These are phyloP conservation scores for Pseudachorutes palmiensis DNA, from an alignment of 1,140 invertebrate species.

Conservation along the genomic window DNA sequence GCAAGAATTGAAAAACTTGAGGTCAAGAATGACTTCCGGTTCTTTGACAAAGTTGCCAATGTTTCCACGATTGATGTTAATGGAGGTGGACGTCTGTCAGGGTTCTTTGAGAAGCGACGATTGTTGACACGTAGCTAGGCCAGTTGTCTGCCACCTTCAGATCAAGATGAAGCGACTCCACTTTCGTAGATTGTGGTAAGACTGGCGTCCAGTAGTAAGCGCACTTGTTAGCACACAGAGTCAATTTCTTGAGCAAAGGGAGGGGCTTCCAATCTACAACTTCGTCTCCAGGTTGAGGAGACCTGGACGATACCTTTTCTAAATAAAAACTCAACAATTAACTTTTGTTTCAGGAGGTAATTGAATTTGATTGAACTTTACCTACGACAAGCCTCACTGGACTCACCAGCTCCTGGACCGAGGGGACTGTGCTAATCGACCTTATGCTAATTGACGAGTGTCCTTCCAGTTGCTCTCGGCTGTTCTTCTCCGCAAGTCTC, in stretches of 20 bases:
- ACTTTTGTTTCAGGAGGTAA: too few species aligned
- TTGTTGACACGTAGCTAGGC: background rate
- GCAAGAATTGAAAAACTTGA: constrained; percentile 1
- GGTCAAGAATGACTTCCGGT: background rate
- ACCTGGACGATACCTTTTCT: background rate
- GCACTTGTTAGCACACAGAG: background rate
- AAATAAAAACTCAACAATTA: too few species aligned
- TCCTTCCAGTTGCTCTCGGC: background rate
- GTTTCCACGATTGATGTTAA: background rate
- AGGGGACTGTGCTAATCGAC: background rate
- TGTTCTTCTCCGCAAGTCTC: background rate
- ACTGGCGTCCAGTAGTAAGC: background rate
- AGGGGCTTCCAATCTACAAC: background rate
- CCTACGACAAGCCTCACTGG: too few species aligned
- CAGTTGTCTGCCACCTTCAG: background rate
- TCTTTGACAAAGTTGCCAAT: background rate
- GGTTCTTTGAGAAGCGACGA: background rate
- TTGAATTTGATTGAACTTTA: too few species aligned
- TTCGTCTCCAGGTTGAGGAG: background rate
- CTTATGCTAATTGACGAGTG: background rate
- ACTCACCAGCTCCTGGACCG: background rate
- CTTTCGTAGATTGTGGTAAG: background rate
- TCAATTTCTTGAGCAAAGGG: background rate
- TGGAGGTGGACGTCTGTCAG: background rate
- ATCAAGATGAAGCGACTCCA: background rate